These are phyloP conservation scores for Aphelenchoides besseyi DNA, from an alignment of 1,140 invertebrate genomes.

Conservation along the genomic window DNA sequence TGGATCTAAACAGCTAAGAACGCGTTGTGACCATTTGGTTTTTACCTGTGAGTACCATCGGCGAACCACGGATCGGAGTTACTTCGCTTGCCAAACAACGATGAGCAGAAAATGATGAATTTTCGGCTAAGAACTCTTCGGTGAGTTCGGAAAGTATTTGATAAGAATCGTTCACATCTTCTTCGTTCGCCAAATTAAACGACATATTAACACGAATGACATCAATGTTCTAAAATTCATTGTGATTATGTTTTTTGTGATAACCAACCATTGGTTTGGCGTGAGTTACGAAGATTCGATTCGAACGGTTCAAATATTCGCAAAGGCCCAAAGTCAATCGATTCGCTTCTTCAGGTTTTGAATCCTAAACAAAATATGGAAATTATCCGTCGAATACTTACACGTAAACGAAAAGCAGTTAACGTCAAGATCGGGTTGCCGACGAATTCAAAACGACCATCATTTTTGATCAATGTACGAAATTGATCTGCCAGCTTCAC, in stretches of 20 bases:
- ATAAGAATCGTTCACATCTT: conserved; percentile 4
- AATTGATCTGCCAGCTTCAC: neutral
- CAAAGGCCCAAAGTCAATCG: conserved; percentile 1
- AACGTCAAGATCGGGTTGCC: conserved; percentile 7
- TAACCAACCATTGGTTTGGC: conserved; percentile 2
- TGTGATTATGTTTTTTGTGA: too few relatives aligned
- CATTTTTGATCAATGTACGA: neutral
- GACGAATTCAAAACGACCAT: conserved; percentile 11
- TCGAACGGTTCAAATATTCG: conserved; percentile 13
- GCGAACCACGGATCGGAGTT: neutral
- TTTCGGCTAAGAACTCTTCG: neutral
- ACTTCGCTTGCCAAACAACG: neutral
- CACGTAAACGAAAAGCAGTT: neutral
- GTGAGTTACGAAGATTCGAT: neutral
- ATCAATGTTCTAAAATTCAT: neutral
- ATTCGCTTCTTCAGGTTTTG: neutral
- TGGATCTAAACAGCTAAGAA: neutral
- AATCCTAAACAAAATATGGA: neutral
- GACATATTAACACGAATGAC: neutral
- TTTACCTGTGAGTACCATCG: neutral
- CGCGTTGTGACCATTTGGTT: neutral
- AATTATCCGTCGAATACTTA: neutral
- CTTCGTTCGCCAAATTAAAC: neutral
- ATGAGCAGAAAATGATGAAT: neutral
- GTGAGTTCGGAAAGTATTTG: conserved; percentile 1